Percentiles rank a stretch among this genome's conserved stretches.
Evolutionary conservation across 2,113 vertebrate genomes (phyloP).

Genomic region (Lutjanus erythropterus): DNA sequence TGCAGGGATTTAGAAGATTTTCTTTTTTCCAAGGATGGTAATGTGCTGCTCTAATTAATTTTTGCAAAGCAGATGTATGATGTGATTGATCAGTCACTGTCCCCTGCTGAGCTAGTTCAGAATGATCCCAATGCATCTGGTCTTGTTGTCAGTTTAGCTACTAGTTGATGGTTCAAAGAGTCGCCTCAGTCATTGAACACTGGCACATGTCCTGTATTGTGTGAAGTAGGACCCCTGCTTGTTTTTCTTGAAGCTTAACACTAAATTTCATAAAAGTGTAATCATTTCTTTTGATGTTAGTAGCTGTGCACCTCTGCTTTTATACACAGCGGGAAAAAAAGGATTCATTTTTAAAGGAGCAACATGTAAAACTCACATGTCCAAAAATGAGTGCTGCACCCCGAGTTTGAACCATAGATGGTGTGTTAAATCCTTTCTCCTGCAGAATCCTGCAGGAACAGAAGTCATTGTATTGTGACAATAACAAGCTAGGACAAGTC

Average conservation of each 20-base stretch:
- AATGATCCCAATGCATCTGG: background rate
- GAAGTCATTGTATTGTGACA: no score
- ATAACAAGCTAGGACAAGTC: no score
- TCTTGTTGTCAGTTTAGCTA: background rate
- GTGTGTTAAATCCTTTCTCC: no score
- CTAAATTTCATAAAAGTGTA: background rate
- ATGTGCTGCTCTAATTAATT: background rate
- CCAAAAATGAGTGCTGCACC: no score
- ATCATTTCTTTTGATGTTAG: background rate
- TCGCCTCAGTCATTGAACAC: background rate
- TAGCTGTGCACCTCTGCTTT: background rate
- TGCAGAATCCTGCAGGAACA: no score
- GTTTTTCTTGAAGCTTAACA: background rate
- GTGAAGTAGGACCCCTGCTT: background rate
- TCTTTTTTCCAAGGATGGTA: no score
- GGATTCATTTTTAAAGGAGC: no score
- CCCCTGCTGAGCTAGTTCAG: conserved; percentile 1
- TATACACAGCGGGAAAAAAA: background rate
- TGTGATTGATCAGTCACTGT: background rate
- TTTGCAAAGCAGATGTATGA: background rate
- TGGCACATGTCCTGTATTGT: background rate
- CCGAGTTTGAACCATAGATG: no score
- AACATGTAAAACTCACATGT: no score
- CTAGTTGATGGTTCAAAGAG: background rate
- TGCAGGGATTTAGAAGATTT: background rate